Evolutionary conservation across 2,888 invertebrate genomes (phyloP).

Genomic region (Meta bourneti): DNA sequence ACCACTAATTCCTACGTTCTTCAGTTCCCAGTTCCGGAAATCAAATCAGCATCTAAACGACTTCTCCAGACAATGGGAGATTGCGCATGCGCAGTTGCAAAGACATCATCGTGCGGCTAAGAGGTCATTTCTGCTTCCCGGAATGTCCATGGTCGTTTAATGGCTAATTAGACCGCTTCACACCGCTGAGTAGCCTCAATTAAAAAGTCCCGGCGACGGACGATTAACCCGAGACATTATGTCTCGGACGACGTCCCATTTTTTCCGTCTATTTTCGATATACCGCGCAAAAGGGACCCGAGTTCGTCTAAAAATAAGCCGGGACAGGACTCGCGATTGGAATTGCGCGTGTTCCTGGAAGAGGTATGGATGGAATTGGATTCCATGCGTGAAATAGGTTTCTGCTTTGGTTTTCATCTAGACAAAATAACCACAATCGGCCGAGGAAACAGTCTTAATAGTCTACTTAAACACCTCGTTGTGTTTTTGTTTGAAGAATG

Average conservation of each 20-base stretch:
- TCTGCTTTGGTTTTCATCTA: not conserved
- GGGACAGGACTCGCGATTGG: not conserved
- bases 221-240: slow-evolving; percentile 11
- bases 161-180: slow-evolving; percentile 46
- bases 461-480: too few relatives aligned
- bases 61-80: too few relatives aligned
- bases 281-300: not conserved
- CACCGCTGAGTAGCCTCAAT: slow-evolving; percentile 19
- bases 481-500: too few relatives aligned
- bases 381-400: not conserved
- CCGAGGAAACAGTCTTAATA: too few relatives aligned
- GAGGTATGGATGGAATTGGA: too few relatives aligned
- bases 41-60: too few relatives aligned
- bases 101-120: too few relatives aligned
- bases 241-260: not conserved
- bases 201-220: slow-evolving; percentile 36
- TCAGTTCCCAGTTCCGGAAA: too few relatives aligned
- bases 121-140: not conserved
- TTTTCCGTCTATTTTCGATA: not conserved
- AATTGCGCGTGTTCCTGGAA: not conserved
- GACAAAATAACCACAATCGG: too few relatives aligned
- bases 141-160: slow-evolving; percentile 48
- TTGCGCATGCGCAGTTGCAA: too few relatives aligned
- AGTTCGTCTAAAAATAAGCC: not conserved
- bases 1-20: too few relatives aligned